A percentile compares a stretch with the other conserved stretches of the same genome.
phyloP scores from a whole-genome alignment of 2,888 invertebrate genomes.

The Escarpia spicata region DNA sequence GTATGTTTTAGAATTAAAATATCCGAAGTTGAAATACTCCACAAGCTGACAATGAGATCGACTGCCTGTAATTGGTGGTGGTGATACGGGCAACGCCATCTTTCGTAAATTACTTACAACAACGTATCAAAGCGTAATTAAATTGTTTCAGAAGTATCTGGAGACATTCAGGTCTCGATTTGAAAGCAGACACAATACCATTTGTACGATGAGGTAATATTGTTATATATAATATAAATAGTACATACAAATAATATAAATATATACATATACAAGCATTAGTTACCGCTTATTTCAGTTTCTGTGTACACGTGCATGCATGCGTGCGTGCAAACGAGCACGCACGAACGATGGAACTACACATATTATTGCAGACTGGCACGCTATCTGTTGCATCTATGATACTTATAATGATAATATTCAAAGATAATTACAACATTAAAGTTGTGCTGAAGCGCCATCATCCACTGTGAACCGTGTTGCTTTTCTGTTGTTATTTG shows the following conservation, averaged over 20 bases:
- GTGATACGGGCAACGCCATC: neutral
- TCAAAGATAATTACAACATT: neutral
- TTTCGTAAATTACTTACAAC: neutral
- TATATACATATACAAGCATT: neutral
- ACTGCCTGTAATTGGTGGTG: no score
- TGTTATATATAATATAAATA: neutral
- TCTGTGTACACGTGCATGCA: neutral
- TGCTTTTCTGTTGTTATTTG: neutral
- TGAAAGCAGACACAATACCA: neutral
- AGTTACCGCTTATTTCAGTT: neutral
- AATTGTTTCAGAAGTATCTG: neutral
- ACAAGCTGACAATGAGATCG: no score
- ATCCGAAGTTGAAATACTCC: no score
- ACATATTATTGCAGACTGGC: neutral
- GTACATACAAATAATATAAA: constrained; percentile 6
- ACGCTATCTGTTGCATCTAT: neutral
- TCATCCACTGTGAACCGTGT: neutral
- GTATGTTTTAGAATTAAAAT: no score
- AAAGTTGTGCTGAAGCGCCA: neutral
- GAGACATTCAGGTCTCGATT: neutral
- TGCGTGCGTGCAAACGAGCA: neutral
- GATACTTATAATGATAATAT: neutral
- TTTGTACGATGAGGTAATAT: neutral
- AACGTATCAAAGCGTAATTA: neutral
- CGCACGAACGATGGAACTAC: neutral